A percentile compares a stretch with the other conserved stretches of the same genome.
Evolutionary conservation across 2,797 vertebrate genomes (phyloP).

Genomic region (Muraenolepis orangiensis): DNA sequence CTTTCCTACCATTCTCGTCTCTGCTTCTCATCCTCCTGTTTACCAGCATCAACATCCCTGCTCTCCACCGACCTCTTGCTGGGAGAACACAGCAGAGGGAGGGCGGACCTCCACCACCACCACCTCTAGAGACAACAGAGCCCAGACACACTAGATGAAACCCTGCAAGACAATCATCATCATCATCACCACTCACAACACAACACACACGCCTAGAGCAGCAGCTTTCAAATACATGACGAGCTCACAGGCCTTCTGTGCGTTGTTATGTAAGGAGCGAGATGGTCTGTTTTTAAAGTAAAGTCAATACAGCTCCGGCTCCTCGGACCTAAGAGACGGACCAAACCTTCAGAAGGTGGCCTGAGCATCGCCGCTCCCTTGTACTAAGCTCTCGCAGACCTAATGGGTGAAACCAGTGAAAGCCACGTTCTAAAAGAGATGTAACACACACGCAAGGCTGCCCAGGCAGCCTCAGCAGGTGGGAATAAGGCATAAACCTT

Average conservation of each 20-base stretch:
- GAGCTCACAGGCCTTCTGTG: neutral
- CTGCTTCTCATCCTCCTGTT: conserved; percentile 6
- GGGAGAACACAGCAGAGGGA: conserved; percentile 20
- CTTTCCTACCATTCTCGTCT: neutral
- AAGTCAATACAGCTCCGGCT: neutral
- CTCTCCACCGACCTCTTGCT: neutral
- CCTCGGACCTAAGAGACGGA: neutral
- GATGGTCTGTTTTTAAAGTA: neutral
- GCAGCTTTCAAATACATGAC: neutral
- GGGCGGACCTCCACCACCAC: conserved; percentile 8
- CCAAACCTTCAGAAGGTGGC: neutral
- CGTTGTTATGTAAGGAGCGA: neutral
- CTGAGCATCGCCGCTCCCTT: neutral
- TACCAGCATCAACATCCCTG: neutral
- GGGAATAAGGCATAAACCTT: conserved; percentile 22
- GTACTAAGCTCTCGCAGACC: neutral
- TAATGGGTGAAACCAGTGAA: neutral
- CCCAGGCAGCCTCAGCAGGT: neutral
- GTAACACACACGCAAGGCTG: neutral
- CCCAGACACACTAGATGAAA: conserved; percentile 38
- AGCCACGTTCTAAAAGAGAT: neutral
- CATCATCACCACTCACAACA: conserved; percentile 24
- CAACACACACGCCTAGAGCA: neutral
- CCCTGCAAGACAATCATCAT: conserved; percentile 25
- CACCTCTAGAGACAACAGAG: conserved; percentile 35